Conservation (phyloP, 1,140 invertebrate genomes). For the Chrysoperla carnea region DNA sequence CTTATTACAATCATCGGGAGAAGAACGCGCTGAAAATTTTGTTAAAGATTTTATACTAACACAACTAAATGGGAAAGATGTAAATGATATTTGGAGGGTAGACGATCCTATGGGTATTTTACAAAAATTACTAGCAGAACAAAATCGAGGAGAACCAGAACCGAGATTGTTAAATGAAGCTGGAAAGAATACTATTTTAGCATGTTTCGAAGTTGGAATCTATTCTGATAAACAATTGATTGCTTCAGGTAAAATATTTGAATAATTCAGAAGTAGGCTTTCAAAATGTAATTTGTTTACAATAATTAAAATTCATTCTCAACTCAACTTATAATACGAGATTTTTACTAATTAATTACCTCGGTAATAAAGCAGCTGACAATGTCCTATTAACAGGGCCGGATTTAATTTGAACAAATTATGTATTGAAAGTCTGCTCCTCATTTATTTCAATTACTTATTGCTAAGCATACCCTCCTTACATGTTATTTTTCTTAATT, state of each 20-base stretch:
- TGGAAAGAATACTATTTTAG: constrained; percentile 59
- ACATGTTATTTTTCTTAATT: too few species aligned
- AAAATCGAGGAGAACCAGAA: constrained; percentile 35
- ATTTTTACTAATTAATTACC: too few species aligned
- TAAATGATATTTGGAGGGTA: constrained; percentile 68
- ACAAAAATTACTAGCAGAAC: constrained; percentile 34
- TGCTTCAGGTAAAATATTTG: constrained; percentile 46
- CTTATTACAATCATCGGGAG: constrained; percentile 40
- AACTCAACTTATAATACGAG: too few species aligned
- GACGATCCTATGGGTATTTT: constrained; percentile 56
- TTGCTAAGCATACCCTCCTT: too few species aligned
- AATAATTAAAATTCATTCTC: too few species aligned
- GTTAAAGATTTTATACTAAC: constrained; percentile 74
- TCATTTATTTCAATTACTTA: too few species aligned
- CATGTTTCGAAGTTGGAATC: constrained; percentile 68
- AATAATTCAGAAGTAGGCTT: too few species aligned
- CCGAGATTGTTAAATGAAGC: constrained; percentile 60
- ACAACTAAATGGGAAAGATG: constrained; percentile 54
- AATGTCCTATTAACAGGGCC: too few species aligned
- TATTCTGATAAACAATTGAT: constrained; percentile 68
- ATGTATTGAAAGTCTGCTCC: too few species aligned
- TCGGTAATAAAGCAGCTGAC: too few species aligned
- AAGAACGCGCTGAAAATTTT: constrained; percentile 48
- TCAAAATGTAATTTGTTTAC: too few species aligned
- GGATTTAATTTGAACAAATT: too few species aligned